Conservation (phyloP, 1,140 invertebrate species). For the Agrypnia vestita region DNA sequence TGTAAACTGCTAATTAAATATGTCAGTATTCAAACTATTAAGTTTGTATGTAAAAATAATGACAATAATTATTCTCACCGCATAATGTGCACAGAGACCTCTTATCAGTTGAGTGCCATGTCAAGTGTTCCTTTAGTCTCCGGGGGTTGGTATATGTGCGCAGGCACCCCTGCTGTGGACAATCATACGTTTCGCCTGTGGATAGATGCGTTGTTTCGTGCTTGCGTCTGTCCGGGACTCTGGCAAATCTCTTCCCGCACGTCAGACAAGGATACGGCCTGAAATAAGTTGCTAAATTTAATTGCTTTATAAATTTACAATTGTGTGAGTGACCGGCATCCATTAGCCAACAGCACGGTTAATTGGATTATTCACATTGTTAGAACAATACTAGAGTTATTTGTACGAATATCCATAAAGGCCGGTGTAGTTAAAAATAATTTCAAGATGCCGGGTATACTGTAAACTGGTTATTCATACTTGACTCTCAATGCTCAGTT, state of each 20-base stretch:
- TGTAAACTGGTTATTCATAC: too few species aligned
- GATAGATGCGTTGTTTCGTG: conserved; percentile 39
- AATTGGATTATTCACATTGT: too few species aligned
- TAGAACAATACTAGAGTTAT: too few species aligned
- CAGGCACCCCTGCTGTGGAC: conserved; percentile 17
- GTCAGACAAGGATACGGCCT: conserved; percentile 47
- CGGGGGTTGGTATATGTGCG: conserved; percentile 2
- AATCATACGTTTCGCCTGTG: neutral
- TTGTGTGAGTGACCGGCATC: too few species aligned
- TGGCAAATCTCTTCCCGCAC: conserved; percentile 48
- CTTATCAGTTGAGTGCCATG: conserved; percentile 32
- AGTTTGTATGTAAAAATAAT: too few species aligned
- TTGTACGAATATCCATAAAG: too few species aligned
- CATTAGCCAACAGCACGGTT: too few species aligned
- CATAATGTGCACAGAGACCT: conserved; percentile 48
- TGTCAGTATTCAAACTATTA: too few species aligned
- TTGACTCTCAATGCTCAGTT: too few species aligned
- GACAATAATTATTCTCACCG: conserved; percentile 36
- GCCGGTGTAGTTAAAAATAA: too few species aligned
- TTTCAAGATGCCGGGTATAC: too few species aligned
- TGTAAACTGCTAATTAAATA: too few species aligned
- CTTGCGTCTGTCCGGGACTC: conserved; percentile 48
- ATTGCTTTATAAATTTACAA: neutral
- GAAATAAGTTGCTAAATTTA: conserved; percentile 40
- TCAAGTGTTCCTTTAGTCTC: conserved; percentile 11